Conservation (phyloP, 2,888 invertebrate genomes). For the Chironomus tentans region DNA sequence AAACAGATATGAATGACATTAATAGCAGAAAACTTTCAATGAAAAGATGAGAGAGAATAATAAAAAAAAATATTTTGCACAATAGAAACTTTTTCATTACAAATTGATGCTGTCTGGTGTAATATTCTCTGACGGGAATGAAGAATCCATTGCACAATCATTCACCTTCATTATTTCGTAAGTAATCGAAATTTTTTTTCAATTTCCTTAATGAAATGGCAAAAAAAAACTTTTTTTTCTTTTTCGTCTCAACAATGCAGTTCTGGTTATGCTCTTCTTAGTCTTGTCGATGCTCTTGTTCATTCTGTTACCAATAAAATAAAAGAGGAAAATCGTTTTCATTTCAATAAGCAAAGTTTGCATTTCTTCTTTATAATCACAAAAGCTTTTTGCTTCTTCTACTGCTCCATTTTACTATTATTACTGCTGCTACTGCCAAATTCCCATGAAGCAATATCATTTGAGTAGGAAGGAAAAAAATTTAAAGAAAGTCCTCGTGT, state of each 20-base stretch:
- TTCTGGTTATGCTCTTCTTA: too few species aligned
- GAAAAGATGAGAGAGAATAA: too few species aligned
- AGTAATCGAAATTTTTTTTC: background rate
- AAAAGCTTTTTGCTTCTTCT: background rate
- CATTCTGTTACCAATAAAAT: background rate
- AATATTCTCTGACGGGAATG: too few species aligned
- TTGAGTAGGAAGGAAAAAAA: background rate
- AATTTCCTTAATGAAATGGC: constrained; percentile 4
- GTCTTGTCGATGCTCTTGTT: background rate
- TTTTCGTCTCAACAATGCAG: too few species aligned
- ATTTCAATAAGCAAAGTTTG: constrained; percentile 12
- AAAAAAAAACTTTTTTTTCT: background rate
- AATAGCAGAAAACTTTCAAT: too few species aligned
- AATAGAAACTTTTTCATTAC: too few species aligned
- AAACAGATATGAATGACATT: too few species aligned
- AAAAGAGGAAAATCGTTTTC: background rate
- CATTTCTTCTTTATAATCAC: background rate
- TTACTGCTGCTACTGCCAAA: background rate
- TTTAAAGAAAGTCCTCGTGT: too few species aligned
- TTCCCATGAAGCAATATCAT: constrained; percentile 4
- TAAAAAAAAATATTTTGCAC: too few species aligned
- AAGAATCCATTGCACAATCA: too few species aligned
- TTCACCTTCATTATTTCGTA: background rate
- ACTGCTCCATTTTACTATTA: background rate
- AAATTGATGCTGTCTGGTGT: too few species aligned